Conservation (phyloP, 2,888 invertebrate genomes). For the Peribatodes rhomboidaria region DNA sequence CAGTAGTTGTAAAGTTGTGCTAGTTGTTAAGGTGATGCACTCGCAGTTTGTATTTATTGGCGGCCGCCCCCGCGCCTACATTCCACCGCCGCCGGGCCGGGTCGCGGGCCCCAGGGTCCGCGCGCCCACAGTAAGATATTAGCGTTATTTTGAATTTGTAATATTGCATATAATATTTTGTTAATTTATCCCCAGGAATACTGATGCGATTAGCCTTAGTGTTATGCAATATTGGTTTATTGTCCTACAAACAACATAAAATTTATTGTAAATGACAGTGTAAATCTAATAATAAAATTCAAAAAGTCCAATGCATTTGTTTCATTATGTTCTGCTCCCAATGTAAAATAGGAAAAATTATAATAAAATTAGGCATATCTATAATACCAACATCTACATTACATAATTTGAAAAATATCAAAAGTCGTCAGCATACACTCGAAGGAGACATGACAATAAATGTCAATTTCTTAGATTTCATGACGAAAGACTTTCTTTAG, state of each 20-base stretch:
- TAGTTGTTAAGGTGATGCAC: constrained; percentile 76
- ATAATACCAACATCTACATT: neutral
- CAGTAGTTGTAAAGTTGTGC: constrained; percentile 81
- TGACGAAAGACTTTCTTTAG: constrained; percentile 1
- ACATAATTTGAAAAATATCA: too few species aligned
- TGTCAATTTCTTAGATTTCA: neutral
- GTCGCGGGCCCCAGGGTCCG: constrained; percentile 57
- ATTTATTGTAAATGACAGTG: constrained; percentile 87
- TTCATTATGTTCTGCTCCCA: constrained; percentile 62
- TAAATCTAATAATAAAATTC: constrained; percentile 87
- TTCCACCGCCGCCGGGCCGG: constrained; percentile 67
- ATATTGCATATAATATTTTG: constrained; percentile 86
- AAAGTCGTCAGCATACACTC: too few species aligned
- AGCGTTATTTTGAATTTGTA: constrained; percentile 85
- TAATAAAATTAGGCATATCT: neutral
- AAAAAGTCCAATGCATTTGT: constrained; percentile 79
- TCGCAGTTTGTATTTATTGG: constrained; percentile 69
- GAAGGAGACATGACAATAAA: too few species aligned
- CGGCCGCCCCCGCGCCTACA: constrained; percentile 54
- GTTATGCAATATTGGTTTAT: constrained; percentile 86
- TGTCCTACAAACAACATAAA: constrained; percentile 86
- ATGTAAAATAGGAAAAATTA: neutral
- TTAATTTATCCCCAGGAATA: constrained; percentile 86
- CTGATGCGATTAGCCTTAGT: constrained; percentile 87
- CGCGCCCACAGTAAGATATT: constrained; percentile 85